Percentiles rank a stretch among this genome's conserved stretches.
These are phyloP conservation scores for Sipha flava DNA, from an alignment of 1,140 invertebrate genomes.

Conservation along the genomic window DNA sequence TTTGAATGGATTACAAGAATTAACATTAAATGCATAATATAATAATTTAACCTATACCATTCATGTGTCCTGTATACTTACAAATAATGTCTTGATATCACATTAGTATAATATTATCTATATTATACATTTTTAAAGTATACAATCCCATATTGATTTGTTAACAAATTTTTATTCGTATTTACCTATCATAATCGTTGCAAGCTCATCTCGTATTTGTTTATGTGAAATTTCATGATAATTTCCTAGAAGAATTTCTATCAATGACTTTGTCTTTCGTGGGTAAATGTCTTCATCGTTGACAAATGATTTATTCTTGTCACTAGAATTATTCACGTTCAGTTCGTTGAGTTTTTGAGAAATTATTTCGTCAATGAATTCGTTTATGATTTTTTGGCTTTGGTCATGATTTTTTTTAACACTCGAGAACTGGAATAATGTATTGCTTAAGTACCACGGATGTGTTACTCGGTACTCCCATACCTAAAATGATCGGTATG, in stretches of 20 bases:
- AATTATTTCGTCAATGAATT: neutral
- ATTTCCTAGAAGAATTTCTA: neutral
- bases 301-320: neutral
- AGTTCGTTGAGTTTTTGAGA: neutral
- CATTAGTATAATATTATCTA: neutral
- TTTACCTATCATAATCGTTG: neutral
- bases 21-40: no score
- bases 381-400: neutral
- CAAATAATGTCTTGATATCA: no score
- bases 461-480: neutral
- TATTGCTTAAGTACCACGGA: neutral
- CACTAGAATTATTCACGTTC: neutral
- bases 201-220: conserved; percentile 24
- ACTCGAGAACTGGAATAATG: neutral
- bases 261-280: neutral
- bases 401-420: neutral
- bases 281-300: neutral
- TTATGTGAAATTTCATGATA: neutral
- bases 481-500: neutral
- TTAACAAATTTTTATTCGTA: neutral
- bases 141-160: neutral
- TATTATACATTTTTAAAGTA: neutral
- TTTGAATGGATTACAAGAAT: no score
- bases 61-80: no score
- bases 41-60: no score